Base-by-base conservation (phyloP, 2,888 invertebrate genomes). In the Syrphus vitripennis region DNA sequence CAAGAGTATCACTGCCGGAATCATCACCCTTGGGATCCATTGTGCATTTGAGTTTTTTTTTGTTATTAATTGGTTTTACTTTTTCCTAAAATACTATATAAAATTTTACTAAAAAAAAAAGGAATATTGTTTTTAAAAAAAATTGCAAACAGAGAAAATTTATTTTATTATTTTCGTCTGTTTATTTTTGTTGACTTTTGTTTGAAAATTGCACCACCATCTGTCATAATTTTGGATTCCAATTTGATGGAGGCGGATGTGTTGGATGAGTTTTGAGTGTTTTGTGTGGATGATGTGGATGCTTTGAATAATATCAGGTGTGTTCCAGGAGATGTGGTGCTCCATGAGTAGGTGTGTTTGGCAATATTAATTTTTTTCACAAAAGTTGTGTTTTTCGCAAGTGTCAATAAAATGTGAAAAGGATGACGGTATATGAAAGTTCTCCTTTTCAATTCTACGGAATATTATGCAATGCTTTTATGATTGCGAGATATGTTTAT, bases 21-120 rank as follows among this genome's bases (percentile, higher is more conserved):
- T 91, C 91, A 88, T 90, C 90, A 81, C 90, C 90, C 87, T 91
- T 91, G 59, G 88, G 88, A 89, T 91, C 91, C 91, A 91, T 91
- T 87, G 87, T 83, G 83, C 82, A 86, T 78, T 69, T 70, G 67
- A 3, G 19, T 63, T 19, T 82, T 74, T 82, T 81, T 14, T n/a
- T n/a, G n/a, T n/a, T n/a, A n/a, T 21, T 63, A 19, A 57, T 14
- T 34, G 12, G 1, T 34, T 59, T 37, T 19, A 14, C 14, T 77
- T 74, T 63, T 45, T 70, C 70, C 77, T 81, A 86, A 55, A 77
- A 16, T 77, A 82, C 77, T 82, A 82, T 82, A 82, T 72, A 74
- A 78, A 86, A 78, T 70, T 59, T 86, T 67, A 82, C 77, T 82
- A 86, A 69, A 57, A 63, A 69, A 57, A 63, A 69, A 59, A 78